Evolutionary conservation across 1,140 invertebrate genomes (phyloP).

Genomic region (Drosophila insularis): DNA sequence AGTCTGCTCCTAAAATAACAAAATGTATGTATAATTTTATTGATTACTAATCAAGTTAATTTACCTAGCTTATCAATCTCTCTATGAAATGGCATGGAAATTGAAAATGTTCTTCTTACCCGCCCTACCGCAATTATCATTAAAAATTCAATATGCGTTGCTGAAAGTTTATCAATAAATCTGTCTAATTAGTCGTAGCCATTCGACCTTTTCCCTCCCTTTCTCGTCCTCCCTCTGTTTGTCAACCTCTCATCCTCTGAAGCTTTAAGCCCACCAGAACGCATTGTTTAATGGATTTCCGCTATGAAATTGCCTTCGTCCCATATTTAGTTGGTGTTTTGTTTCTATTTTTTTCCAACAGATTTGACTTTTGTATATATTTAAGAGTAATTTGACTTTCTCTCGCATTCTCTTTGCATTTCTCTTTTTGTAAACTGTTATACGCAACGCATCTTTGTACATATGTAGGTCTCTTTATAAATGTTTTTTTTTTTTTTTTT

Average conservation of each 20-base stretch:
- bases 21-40: no score
- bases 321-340: not conserved
- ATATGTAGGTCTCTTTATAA: no score
- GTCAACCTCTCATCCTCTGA: no score
- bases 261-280: not conserved
- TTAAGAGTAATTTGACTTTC: slow-evolving; percentile 1
- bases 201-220: not conserved
- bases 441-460: slow-evolving; percentile 40
- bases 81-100: not conserved
- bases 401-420: slow-evolving; percentile 18
- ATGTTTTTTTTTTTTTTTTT: no score
- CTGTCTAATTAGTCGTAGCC: slow-evolving; percentile 52
- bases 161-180: slow-evolving; percentile 63
- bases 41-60: no score
- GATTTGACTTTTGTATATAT: not conserved
- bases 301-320: slow-evolving; percentile 18
- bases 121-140: slow-evolving; percentile 22
- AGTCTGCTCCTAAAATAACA: no score
- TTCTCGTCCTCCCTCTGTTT: not conserved
- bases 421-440: slow-evolving; percentile 49
- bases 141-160: slow-evolving; percentile 47
- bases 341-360: not conserved
- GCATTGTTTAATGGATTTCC: slow-evolving; percentile 51
- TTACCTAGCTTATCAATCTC: no score
- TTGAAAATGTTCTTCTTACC: not conserved